Evolutionary conservation across 2,888 invertebrate genomes (phyloP).

Genomic region (Cataglyphis cursor): DNA sequence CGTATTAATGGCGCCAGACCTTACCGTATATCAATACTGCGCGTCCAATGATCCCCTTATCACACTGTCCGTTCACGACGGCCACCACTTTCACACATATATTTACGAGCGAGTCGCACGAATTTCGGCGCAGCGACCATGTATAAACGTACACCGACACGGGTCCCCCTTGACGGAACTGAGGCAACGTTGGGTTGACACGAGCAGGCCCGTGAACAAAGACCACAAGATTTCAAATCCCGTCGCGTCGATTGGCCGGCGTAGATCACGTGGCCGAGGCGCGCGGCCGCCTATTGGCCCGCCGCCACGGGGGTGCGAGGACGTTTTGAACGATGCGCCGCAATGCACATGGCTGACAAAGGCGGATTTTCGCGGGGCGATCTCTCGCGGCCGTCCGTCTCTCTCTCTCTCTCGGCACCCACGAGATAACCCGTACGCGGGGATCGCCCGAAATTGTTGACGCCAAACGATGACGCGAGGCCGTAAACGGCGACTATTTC

Average conservation of each 20-base stretch:
- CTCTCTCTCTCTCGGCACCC: no score
- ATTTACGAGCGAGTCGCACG: slow-evolving; percentile 77
- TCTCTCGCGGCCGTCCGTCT: neutral
- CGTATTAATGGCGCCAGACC: slow-evolving; percentile 66
- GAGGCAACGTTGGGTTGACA: slow-evolving; percentile 83
- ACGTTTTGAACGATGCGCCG: slow-evolving; percentile 77
- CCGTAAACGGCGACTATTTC: no score
- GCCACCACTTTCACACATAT: slow-evolving; percentile 83
- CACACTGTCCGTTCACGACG: slow-evolving; percentile 78
- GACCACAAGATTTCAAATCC: slow-evolving; percentile 88
- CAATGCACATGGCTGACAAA: slow-evolving; percentile 79
- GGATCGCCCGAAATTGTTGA: no score
- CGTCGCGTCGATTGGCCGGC: slow-evolving; percentile 87
- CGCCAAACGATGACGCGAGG: neutral
- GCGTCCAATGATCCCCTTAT: slow-evolving; percentile 76
- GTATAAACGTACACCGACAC: slow-evolving; percentile 85
- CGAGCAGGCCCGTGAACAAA: slow-evolving; percentile 85
- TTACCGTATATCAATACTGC: slow-evolving; percentile 77
- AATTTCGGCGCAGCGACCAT: slow-evolving; percentile 82
- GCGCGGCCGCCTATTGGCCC: slow-evolving; percentile 86
- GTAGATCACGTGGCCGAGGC: slow-evolving; percentile 88
- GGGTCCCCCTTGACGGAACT: slow-evolving; percentile 86
- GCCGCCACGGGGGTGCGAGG: slow-evolving; percentile 72
- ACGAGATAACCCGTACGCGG: no score
- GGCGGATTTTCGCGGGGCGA: slow-evolving; percentile 47